Base-by-base conservation (phyloP, 2,888 invertebrate genomes). In the Hydrotaea cyrtoneurina region DNA sequence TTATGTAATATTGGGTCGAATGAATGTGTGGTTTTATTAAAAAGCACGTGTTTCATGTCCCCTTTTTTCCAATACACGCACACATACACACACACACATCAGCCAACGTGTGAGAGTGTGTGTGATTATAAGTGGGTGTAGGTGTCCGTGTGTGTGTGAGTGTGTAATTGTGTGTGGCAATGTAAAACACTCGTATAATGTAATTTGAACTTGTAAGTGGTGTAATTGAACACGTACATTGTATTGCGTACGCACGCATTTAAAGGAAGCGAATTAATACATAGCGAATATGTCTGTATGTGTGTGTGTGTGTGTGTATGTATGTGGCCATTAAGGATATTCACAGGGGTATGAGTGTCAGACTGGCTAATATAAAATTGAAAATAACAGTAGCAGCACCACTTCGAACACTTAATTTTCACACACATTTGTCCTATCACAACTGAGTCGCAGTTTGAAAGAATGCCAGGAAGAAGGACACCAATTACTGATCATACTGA, bases 121-220 rank as follows among this genome's bases (percentile, higher is more conserved):
- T n/a, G n/a, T n/a, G n/a, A n/a, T n/a, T n/a, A n/a, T n/a, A n/a
- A n/a, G n/a, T n/a, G n/a, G n/a, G n/a, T 15, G 0, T 17, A 31
- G 7, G 36, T 39, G 64, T 31, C 15, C 4, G 15, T 4, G 36
- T 19, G 19, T 66, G 39, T 11, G 64, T 10, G 55, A 21, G 31
- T 15, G 57, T 39, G 39, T 62, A 5, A 13, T 10, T 62, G 36
- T 19, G 39, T 66, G 66, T 66, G 66, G 64, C 64, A 36, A 13
- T 66, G 66, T 66, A 66, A 39, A 64, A 17, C 19, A 66, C 39
- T 39, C 39, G 39, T 19, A 39, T 66, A 36, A 43, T 66, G 66
- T 66, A 66, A 66, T 66, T 66, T 66, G 43, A 39, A 39, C 39
- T 66, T 66, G 66, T 66, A 66, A 66, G 66, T 39, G 66, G 17